These are phyloP conservation scores for Hephaestus fuliginosus DNA, from an alignment of 2,797 vertebrate species.

Conservation along the genomic window DNA sequence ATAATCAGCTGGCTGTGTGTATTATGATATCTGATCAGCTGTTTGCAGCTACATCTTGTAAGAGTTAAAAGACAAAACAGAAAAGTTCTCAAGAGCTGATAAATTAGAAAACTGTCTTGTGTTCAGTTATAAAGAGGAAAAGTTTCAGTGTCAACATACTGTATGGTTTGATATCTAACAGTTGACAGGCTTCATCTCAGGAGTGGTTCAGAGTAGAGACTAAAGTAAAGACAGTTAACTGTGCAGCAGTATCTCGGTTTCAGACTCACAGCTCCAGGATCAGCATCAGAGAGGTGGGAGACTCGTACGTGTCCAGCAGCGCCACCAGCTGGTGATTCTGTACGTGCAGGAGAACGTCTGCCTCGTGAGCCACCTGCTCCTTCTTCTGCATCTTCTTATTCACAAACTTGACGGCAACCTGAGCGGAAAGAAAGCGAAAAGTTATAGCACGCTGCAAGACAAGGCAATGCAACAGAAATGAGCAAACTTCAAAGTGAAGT, in stretches of 20 bases:
- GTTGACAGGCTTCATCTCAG: too few relatives aligned
- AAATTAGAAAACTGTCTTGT: background rate
- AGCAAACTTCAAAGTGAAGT: background rate
- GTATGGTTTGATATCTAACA: too few relatives aligned
- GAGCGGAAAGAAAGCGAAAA: background rate
- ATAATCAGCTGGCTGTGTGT: too few relatives aligned
- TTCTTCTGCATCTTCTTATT: conserved; percentile 99
- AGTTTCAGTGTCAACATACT: too few relatives aligned
- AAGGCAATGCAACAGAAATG: background rate
- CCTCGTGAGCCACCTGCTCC: conserved; percentile 96
- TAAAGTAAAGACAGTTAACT: too few relatives aligned
- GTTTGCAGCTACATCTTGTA: background rate
- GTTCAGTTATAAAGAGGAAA: too few relatives aligned
- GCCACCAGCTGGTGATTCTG: conserved; percentile 94
- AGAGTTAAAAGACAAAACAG: background rate
- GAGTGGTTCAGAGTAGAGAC: too few relatives aligned
- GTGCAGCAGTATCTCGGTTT: too few relatives aligned
- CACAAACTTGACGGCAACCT: conserved; percentile 96
- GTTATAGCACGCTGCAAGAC: background rate
- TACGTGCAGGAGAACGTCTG: conserved; percentile 91
- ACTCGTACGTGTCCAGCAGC: conserved; percentile 94
- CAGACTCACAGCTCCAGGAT: conserved; percentile 93
- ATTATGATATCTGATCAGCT: background rate
- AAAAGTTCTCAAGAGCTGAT: background rate
- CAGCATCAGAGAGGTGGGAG: conserved; percentile 91